These are phyloP conservation scores for Diplazon laetatorius DNA, from an alignment of 2,888 invertebrate genomes.

Conservation along the genomic window DNA sequence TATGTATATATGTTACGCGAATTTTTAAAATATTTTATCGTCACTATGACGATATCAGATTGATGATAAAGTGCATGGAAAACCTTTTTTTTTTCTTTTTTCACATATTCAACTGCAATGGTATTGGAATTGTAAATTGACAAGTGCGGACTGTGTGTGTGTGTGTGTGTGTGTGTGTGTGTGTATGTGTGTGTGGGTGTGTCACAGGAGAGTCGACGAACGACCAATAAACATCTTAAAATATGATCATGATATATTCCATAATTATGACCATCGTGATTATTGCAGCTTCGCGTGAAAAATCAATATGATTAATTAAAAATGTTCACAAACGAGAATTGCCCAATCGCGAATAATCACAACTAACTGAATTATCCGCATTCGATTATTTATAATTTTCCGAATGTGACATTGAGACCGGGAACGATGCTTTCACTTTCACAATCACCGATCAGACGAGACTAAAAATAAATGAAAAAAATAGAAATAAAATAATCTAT, in stretches of 20 bases:
- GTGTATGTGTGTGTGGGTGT: too few relatives aligned
- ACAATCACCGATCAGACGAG: conserved; percentile 23
- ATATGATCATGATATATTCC: background rate
- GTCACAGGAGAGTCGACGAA: conserved; percentile 3
- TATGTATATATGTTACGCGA: conserved; percentile 10
- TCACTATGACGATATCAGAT: conserved; percentile 1
- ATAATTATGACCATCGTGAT: conserved; percentile 9
- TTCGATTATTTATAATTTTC: conserved; percentile 40
- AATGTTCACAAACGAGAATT: background rate
- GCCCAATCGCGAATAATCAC: background rate
- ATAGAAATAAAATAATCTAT: too few relatives aligned
- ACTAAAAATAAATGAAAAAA: background rate
- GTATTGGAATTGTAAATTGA: conserved; percentile 9
- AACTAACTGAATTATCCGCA: conserved; percentile 15
- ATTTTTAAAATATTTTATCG: conserved; percentile 2
- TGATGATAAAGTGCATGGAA: conserved; percentile 14
- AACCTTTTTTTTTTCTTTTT: background rate
- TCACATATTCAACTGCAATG: background rate
- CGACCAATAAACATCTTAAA: conserved; percentile 31
- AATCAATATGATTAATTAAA: background rate
- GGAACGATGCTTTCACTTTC: conserved; percentile 34
- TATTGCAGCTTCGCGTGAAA: background rate
- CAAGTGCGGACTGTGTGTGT: background rate
- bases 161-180: too few relatives aligned
- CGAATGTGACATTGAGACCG: conserved; percentile 11